Evolutionary conservation across 2,797 vertebrate species (phyloP).

Genomic region (Cryptoprocta ferox): DNA sequence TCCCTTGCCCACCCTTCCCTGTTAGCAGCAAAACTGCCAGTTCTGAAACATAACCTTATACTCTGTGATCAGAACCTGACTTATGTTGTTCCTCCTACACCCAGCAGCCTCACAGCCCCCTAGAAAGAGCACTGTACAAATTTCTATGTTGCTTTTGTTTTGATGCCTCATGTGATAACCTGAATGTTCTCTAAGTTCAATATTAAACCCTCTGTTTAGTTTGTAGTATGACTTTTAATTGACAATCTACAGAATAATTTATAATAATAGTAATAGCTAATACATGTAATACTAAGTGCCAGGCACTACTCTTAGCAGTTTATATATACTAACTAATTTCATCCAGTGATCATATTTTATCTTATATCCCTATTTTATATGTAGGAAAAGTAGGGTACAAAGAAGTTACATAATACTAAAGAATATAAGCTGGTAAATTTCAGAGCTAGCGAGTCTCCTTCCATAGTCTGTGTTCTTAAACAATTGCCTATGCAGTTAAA

Average conservation of each 20-base stretch:
- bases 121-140: neutral
- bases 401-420: conserved; percentile 23
- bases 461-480: neutral
- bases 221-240: neutral
- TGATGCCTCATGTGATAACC: neutral
- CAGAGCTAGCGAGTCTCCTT: neutral
- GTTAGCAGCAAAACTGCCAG: neutral
- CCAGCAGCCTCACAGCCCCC: neutral
- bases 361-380: conserved; percentile 28
- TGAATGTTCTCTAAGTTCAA: neutral
- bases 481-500: neutral
- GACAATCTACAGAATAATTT: neutral
- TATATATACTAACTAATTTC: neutral
- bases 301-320: neutral
- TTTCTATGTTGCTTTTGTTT: neutral
- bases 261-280: conserved; percentile 3
- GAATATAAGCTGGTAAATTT: neutral
- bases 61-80: neutral
- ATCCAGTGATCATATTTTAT: neutral
- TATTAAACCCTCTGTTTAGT: neutral
- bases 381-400: neutral
- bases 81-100: neutral
- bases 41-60: neutral
- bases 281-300: neutral
- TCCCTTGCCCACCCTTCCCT: neutral